Evolutionary conservation across 2,113 vertebrate genomes (phyloP).

Genomic region (Dicerorhinus sumatrensis): DNA sequence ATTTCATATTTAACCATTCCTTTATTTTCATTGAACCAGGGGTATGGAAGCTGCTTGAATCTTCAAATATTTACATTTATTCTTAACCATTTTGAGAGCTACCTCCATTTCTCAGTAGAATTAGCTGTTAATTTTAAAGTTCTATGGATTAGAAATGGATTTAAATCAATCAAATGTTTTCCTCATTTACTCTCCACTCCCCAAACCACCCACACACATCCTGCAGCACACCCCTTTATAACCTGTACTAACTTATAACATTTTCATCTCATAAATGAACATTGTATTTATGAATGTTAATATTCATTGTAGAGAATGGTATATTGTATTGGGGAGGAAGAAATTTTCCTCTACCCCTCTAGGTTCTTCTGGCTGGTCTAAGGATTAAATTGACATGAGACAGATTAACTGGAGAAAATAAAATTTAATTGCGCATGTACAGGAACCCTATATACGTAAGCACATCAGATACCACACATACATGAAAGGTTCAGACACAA

Average conservation of each 20-base stretch:
- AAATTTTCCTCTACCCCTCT: no score
- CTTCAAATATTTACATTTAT: neutral
- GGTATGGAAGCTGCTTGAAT: neutral
- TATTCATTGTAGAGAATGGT: neutral
- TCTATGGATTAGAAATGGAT: neutral
- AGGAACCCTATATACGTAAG: no score
- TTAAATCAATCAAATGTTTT: neutral
- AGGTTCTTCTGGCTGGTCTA: no score
- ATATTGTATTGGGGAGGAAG: neutral
- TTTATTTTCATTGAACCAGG: neutral
- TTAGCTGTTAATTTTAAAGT: neutral
- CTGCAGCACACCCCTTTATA: neutral
- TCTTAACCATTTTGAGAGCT: neutral
- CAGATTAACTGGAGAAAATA: no score
- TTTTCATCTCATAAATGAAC: neutral
- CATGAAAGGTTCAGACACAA: no score
- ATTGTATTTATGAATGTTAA: neutral
- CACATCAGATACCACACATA: no score
- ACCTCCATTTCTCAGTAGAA: neutral
- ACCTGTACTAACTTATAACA: neutral
- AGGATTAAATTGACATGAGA: no score
- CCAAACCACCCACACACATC: fast-evolving
- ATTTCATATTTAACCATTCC: neutral
- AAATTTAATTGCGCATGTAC: no score
- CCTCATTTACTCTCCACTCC: neutral